These are phyloP conservation scores for Cassiopea xamachana DNA, from an alignment of 30 jellyfish, hydroid and myxozoan genomes.

Conservation along the genomic window DNA sequence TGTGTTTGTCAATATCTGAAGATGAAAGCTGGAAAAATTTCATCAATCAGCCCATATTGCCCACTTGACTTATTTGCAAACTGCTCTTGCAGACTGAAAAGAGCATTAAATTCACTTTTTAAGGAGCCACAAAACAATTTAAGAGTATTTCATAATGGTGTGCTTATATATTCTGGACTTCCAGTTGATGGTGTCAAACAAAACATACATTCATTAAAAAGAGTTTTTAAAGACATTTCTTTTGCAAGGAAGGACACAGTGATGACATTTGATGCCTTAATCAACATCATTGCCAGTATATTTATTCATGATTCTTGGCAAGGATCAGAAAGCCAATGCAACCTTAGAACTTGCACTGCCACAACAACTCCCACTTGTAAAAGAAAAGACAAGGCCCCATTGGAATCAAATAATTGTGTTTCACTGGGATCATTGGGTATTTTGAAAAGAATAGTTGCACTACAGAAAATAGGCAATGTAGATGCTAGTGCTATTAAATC, in stretches of 20 bases:
- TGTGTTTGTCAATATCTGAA: slow-evolving; percentile 83
- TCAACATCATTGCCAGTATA: slow-evolving; percentile 5
- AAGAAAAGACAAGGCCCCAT: background rate
- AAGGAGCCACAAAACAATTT: slow-evolving; percentile 87
- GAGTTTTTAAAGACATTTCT: background rate
- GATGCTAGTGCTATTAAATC: slow-evolving; percentile 59
- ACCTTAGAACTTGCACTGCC: background rate
- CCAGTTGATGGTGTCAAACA: background rate
- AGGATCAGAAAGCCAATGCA: background rate
- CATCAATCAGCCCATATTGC: slow-evolving; percentile 60
- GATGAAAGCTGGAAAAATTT: slow-evolving; percentile 34
- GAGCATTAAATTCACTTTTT: slow-evolving; percentile 65
- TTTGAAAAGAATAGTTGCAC: slow-evolving; percentile 24
- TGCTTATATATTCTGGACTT: slow-evolving; percentile 31
- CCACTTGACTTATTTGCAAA: slow-evolving; percentile 86
- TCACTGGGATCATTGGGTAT: slow-evolving; percentile 68
- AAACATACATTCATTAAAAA: background rate
- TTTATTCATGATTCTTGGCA: slow-evolving; percentile 49
- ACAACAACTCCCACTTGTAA: background rate
- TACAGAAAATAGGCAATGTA: slow-evolving; percentile 50
- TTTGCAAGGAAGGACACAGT: background rate
- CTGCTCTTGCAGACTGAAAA: slow-evolving; percentile 57
- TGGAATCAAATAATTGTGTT: slow-evolving; percentile 9
- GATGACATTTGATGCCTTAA: background rate
- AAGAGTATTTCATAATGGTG: slow-evolving; percentile 69